phyloP scores from a whole-genome alignment of 2,113 vertebrate species.

The Pluvialis apricaria region DNA sequence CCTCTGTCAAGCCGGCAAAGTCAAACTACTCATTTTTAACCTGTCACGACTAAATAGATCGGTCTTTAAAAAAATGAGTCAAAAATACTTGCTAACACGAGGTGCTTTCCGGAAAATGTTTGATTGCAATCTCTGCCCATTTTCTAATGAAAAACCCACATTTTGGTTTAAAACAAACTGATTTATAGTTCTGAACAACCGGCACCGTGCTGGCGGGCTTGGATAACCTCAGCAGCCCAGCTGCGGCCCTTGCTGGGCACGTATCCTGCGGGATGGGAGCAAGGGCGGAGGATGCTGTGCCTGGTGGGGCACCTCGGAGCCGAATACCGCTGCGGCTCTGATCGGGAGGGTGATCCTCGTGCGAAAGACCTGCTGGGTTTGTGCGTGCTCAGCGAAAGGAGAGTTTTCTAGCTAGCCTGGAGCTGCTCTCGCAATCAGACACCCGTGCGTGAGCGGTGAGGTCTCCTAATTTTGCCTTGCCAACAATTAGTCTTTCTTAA shows the following conservation, averaged over 20 bases:
- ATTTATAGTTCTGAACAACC: not conserved
- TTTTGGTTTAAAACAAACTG: not conserved
- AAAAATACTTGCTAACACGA: not conserved
- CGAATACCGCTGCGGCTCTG: accelerated
- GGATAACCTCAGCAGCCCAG: not conserved
- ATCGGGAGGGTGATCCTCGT: not conserved
- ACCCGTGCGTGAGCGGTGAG: not conserved
- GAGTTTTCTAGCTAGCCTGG: not conserved
- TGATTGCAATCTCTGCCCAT: not conserved
- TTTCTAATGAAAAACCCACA: not conserved
- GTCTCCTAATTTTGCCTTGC: not conserved
- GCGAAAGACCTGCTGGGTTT: not conserved
- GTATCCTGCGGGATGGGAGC: not conserved
- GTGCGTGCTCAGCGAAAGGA: not conserved
- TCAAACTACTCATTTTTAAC: not conserved
- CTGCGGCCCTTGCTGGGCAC: not conserved
- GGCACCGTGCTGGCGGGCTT: no score
- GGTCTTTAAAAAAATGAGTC: not conserved
- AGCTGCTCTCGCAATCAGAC: not conserved
- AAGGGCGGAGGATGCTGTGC: not conserved
- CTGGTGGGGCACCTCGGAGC: not conserved
- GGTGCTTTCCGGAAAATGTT: conserved; percentile 11
- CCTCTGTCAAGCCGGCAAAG: not conserved
- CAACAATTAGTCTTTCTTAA: not conserved
- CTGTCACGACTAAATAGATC: not conserved